A percentile compares a stretch with the other conserved stretches of the same genome.
Evolutionary conservation across 2,888 invertebrate genomes (phyloP).

Genomic region (Ctenicera cuprea): DNA sequence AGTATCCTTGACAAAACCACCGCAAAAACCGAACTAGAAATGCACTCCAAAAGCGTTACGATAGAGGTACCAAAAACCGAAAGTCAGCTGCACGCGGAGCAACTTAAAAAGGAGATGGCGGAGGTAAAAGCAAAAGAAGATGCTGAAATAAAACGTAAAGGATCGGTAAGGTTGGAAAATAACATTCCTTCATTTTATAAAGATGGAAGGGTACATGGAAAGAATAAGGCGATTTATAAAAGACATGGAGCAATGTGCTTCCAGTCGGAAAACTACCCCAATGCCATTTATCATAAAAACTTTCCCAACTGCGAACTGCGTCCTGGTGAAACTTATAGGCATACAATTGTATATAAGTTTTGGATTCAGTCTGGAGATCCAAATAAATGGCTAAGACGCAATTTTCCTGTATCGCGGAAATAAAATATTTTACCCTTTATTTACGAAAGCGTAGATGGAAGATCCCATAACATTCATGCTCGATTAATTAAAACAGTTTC

Average conservation of each 20-base stretch:
- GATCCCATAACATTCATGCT: no score
- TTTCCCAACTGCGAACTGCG: slow-evolving; percentile 76
- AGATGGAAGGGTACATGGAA: slow-evolving; percentile 74
- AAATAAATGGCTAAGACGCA: slow-evolving; percentile 63
- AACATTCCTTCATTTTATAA: slow-evolving; percentile 31
- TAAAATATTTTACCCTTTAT: background rate
- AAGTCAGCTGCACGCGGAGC: slow-evolving; percentile 8
- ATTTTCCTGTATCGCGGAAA: slow-evolving; percentile 41
- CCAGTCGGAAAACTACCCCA: slow-evolving; percentile 94
- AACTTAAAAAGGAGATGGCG: background rate
- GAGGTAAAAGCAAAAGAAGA: slow-evolving; percentile 16
- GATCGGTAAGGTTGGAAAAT: slow-evolving; percentile 17
- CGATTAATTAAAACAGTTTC: slow-evolving; percentile 2
- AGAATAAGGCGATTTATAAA: slow-evolving; percentile 80
- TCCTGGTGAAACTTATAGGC: slow-evolving; percentile 83
- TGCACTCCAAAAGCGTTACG: background rate
- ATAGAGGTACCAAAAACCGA: background rate
- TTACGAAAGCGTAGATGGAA: background rate
- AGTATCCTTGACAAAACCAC: slow-evolving; percentile 34
- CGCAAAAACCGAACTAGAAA: slow-evolving; percentile 26
- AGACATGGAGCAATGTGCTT: slow-evolving; percentile 89
- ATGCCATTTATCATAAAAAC: slow-evolving; percentile 86
- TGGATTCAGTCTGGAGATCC: slow-evolving; percentile 72
- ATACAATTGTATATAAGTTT: slow-evolving; percentile 85
- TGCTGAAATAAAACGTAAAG: slow-evolving; percentile 30